phyloP scores from a whole-genome alignment of 30 jellyfish, hydroid and myxozoan species.

The Cassiopea xamachana region DNA sequence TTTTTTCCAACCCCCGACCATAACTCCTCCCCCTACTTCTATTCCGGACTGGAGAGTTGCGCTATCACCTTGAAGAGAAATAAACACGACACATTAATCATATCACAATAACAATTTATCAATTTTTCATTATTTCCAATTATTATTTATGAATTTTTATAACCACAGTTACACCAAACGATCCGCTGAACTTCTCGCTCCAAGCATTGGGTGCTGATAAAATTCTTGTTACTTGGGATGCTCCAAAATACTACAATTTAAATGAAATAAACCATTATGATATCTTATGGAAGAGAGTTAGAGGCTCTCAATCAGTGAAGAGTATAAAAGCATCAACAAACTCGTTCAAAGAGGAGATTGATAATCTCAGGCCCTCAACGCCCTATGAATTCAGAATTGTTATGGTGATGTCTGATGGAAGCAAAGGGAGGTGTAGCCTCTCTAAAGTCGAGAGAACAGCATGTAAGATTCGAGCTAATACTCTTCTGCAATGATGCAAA shows the following conservation, averaged over 20 bases:
- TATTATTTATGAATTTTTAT: neutral
- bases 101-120: neutral
- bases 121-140: neutral
- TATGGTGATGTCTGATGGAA: conserved; percentile 50
- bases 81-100: too few species aligned
- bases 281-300: conserved; percentile 28
- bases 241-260: conserved; percentile 15
- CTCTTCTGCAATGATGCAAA: conserved; percentile 7
- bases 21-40: too few species aligned
- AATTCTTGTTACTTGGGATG: conserved; percentile 47
- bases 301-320: conserved; percentile 39
- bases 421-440: conserved; percentile 64
- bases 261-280: conserved; percentile 40
- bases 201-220: conserved; percentile 30
- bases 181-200: conserved; percentile 60
- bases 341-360: conserved; percentile 48
- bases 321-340: conserved; percentile 27
- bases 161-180: conserved; percentile 44
- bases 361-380: conserved; percentile 39
- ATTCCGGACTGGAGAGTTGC: too few species aligned
- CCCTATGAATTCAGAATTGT: conserved; percentile 63
- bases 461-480: conserved; percentile 12
- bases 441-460: conserved; percentile 47
- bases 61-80: too few species aligned
- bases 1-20: too few species aligned